A percentile compares a stretch with the other conserved stretches of the same genome.
Conservation (phyloP, 2,888 invertebrate genomes). For the Scelioninae gen. 2 region DNA sequence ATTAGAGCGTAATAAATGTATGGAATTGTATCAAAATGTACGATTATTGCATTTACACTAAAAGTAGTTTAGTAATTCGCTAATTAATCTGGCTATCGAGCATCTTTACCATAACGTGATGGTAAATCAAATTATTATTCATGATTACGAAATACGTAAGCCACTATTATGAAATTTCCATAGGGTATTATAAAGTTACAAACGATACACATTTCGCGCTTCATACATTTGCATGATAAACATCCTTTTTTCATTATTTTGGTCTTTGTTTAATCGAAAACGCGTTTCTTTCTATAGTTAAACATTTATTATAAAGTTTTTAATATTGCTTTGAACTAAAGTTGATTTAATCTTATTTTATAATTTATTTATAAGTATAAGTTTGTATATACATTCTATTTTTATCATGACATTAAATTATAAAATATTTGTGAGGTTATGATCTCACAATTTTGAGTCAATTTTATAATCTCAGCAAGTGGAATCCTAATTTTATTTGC, state of each 20-base stretch:
- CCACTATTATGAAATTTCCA: conserved; percentile 52
- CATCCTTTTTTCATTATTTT: neutral
- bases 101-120: conserved; percentile 51
- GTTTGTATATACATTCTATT: too few species aligned
- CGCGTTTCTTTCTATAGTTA: too few species aligned
- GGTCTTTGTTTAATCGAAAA: neutral
- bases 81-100: conserved; percentile 56
- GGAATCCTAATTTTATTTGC: too few species aligned
- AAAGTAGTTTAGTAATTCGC: conserved; percentile 53
- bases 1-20: conserved; percentile 47
- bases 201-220: conserved; percentile 34
- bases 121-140: conserved; percentile 58
- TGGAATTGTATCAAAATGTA: conserved; percentile 51
- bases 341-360: too few species aligned
- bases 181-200: conserved; percentile 54
- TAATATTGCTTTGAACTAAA: too few species aligned
- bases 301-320: too few species aligned
- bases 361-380: too few species aligned
- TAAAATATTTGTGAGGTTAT: too few species aligned
- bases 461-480: too few species aligned
- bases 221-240: conserved; percentile 21
- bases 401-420: too few species aligned
- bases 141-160: conserved; percentile 55
- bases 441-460: too few species aligned
- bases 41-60: conserved; percentile 56